Evolutionary conservation across 2,797 vertebrate genomes (phyloP).

Genomic region (Amniataba percoides): DNA sequence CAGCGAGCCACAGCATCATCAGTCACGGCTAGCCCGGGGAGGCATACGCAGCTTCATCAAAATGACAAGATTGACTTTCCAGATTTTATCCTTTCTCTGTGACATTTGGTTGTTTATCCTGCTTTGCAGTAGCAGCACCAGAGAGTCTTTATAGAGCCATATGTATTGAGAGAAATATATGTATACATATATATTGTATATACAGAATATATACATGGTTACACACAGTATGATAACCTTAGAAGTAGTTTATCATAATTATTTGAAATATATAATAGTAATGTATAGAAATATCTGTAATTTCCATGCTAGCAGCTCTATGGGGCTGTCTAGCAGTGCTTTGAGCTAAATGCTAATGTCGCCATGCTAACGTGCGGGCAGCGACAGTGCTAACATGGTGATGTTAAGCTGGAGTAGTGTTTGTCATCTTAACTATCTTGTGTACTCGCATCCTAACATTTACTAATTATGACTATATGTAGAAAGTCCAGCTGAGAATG

Average conservation of each 20-base stretch:
- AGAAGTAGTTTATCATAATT: conserved; percentile 7
- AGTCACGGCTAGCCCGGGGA: conserved; percentile 76
- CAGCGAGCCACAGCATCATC: conserved; percentile 73
- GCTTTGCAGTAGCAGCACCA: conserved; percentile 47
- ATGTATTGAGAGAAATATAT: conserved; percentile 7
- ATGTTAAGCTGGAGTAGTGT: not conserved
- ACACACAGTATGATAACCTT: conserved; percentile 9
- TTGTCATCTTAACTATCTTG: not conserved
- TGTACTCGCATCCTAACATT: conserved; percentile 1
- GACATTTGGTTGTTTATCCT: conserved; percentile 78
- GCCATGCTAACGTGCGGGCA: not conserved
- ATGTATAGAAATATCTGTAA: too few species aligned
- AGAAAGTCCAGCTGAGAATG: conserved; percentile 1
- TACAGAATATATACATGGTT: conserved; percentile 23
- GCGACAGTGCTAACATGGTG: not conserved
- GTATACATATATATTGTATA: too few species aligned
- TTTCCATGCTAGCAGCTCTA: not conserved
- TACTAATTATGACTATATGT: not conserved
- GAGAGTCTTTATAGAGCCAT: conserved; percentile 19
- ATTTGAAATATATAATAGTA: too few species aligned
- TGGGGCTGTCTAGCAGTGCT: not conserved
- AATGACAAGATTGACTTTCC: conserved; percentile 83
- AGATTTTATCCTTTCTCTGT: conserved; percentile 78
- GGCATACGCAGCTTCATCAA: conserved; percentile 79
- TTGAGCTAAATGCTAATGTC: not conserved